Conservation (phyloP, 2,797 vertebrate species). For the Sebastes goodei region DNA sequence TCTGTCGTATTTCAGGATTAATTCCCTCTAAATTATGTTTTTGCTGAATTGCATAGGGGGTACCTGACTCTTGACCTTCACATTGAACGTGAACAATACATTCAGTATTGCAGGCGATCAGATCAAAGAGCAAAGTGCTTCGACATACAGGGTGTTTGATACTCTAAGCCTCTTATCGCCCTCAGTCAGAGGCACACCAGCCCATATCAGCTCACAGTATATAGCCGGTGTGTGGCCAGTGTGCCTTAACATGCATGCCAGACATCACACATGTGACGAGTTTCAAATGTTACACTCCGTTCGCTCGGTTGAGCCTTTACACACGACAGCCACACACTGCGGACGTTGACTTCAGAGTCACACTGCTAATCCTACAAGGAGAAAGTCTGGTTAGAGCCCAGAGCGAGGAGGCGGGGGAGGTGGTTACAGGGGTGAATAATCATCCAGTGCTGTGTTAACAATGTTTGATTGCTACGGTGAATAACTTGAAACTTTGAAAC, state of each 20-base stretch:
- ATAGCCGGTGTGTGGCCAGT: conserved; percentile 12
- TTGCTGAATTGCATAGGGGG: background rate
- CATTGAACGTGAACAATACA: conserved; percentile 3
- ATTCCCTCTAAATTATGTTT: background rate
- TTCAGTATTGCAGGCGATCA: conserved; percentile 15
- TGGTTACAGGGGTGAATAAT: background rate
- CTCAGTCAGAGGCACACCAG: conserved; percentile 19
- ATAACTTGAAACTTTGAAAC: background rate
- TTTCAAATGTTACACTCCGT: conserved; percentile 17
- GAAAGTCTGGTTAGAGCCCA: conserved; percentile 5
- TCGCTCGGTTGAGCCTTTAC: conserved; percentile 27
- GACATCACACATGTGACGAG: conserved; percentile 47
- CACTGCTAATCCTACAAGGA: conserved; percentile 32
- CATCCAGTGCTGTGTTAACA: background rate
- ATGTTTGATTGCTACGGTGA: background rate
- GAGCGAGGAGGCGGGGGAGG: background rate
- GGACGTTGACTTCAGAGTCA: conserved; percentile 34
- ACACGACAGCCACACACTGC: conserved; percentile 45
- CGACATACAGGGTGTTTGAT: conserved; percentile 17
- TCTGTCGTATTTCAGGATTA: background rate
- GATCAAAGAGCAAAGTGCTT: conserved; percentile 31
- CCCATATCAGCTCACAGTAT: conserved; percentile 35
- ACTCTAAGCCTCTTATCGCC: conserved; percentile 65
- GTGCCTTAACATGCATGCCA: conserved; percentile 30
- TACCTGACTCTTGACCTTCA: background rate